Evolutionary conservation across 2,113 vertebrate genomes (phyloP).

Genomic region (Amphiprion ocellaris): DNA sequence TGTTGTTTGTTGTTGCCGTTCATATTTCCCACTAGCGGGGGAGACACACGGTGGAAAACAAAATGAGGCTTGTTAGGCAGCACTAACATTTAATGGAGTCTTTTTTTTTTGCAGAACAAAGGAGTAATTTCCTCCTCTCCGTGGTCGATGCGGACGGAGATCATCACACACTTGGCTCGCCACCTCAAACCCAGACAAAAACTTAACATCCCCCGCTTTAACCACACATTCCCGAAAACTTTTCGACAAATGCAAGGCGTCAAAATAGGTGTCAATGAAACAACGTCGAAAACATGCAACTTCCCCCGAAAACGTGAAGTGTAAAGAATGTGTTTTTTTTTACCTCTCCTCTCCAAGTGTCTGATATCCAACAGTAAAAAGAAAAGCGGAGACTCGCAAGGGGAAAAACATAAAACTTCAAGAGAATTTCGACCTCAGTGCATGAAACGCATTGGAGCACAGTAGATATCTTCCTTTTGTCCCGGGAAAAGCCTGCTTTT

Average conservation of each 20-base stretch:
- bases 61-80: constrained; percentile 46
- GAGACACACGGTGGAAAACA: constrained; percentile 55
- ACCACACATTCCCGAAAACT: constrained; percentile 82
- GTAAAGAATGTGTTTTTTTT: constrained; percentile 70
- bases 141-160: constrained; percentile 77
- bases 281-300: constrained; percentile 63
- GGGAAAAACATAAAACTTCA: constrained; percentile 88
- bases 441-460: constrained; percentile 84
- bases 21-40: constrained; percentile 35
- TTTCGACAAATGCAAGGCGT: constrained; percentile 77
- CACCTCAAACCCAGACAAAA: constrained; percentile 83
- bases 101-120: constrained; percentile 80
- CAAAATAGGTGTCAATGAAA: constrained; percentile 76
- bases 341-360: constrained; percentile 85
- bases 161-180: constrained; percentile 80
- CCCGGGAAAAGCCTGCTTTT: constrained; percentile 73
- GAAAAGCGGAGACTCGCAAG: constrained; percentile 80
- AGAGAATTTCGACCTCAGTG: constrained; percentile 86
- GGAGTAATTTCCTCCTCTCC: constrained; percentile 79
- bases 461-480: constrained; percentile 81
- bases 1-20: not conserved
- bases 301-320: constrained; percentile 51
- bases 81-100: constrained; percentile 56
- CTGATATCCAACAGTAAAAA: constrained; percentile 86
- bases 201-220: constrained; percentile 78